phyloP scores from a whole-genome alignment of 2,113 vertebrate species.

The Pholis gunnellus region DNA sequence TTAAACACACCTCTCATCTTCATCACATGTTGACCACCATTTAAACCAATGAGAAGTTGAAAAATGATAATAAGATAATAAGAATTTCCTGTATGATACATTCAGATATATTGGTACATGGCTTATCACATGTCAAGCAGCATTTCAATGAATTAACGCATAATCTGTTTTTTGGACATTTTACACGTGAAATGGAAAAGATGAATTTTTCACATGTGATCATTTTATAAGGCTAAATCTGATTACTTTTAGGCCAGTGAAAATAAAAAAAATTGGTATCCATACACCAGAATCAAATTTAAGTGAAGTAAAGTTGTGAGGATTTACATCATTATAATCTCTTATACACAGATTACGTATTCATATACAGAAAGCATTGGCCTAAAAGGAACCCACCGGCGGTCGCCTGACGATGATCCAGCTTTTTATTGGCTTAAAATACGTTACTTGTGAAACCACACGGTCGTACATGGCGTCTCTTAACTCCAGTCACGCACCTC shows the following conservation, averaged over 20 bases:
- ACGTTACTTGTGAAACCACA: not conserved
- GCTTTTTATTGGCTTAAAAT: not conserved
- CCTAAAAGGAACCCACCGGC: not conserved
- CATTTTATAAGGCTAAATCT: slow-evolving; percentile 2
- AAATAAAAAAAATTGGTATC: not conserved
- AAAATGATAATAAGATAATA: not conserved
- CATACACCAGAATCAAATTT: not conserved
- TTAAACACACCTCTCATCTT: not conserved
- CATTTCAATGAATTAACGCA: not conserved
- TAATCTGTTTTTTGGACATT: not conserved
- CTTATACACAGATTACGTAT: not conserved
- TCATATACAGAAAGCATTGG: not conserved
- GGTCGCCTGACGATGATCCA: not conserved
- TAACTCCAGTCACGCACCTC: not conserved
- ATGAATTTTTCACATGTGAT: not conserved
- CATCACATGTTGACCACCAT: not conserved
- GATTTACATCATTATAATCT: not conserved
- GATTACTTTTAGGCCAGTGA: not conserved
- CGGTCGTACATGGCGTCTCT: not conserved
- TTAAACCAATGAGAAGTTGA: not conserved
- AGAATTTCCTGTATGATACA: not conserved
- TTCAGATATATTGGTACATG: not conserved
- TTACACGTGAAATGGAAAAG: not conserved
- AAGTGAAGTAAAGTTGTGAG: not conserved
- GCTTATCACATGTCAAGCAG: not conserved